phyloP scores from a whole-genome alignment of 2,797 vertebrate species.

The Sarcoramphus papa region DNA sequence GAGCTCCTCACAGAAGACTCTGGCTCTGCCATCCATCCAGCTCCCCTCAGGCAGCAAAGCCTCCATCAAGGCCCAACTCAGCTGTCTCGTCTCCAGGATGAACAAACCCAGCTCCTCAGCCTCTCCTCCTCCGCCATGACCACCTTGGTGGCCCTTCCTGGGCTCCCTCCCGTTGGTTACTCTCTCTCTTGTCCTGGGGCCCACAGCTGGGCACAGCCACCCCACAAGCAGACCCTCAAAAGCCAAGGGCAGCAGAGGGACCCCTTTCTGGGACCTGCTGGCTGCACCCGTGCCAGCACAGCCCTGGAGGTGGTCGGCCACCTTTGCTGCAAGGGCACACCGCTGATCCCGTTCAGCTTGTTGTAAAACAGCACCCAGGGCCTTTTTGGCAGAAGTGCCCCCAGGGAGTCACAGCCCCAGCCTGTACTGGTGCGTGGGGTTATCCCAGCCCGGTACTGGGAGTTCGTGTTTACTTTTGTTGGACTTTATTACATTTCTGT shows the following conservation, averaged over 20 bases:
- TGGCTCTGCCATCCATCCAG: neutral
- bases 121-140: neutral
- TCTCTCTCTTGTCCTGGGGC: neutral
- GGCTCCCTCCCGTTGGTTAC: neutral
- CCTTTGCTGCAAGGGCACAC: neutral
- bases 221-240: neutral
- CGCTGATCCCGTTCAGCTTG: neutral
- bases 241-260: neutral
- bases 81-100: neutral
- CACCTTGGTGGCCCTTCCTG: neutral
- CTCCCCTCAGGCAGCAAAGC: neutral
- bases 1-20: neutral
- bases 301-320: too few relatives aligned
- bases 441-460: rapidly evolving
- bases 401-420: neutral
- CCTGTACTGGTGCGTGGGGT: neutral
- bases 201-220: neutral
- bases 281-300: neutral
- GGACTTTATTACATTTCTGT: neutral
- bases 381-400: neutral
- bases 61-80: neutral
- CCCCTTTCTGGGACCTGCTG: neutral
- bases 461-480: neutral
- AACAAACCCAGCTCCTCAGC: neutral
- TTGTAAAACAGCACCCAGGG: neutral